Percentiles rank a stretch among this genome's conserved stretches.
These are phyloP conservation scores for Sinotaia quadrata DNA, from an alignment of 2,888 invertebrate genomes.

Conservation along the genomic window DNA sequence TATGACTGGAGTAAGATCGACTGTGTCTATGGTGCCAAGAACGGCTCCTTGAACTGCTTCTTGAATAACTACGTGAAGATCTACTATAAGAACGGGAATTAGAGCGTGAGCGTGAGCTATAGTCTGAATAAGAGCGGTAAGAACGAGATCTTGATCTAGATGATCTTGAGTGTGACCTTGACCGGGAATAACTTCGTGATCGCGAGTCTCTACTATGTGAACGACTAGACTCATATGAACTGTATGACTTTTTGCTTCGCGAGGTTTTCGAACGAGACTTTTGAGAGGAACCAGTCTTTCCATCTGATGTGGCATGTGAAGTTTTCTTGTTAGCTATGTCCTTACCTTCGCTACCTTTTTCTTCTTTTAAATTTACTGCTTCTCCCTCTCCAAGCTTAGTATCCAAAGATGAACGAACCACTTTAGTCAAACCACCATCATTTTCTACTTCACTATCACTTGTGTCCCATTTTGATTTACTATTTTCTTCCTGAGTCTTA, in stretches of 20 bases:
- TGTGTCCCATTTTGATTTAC: constrained; percentile 66
- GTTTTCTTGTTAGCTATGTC: constrained; percentile 3
- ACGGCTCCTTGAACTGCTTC: constrained; percentile 49
- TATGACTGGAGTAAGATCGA: constrained; percentile 50
- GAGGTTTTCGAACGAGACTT: constrained; percentile 21
- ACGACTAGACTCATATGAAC: constrained; percentile 45
- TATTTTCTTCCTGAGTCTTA: constrained; percentile 48
- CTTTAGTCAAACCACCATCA: constrained; percentile 24
- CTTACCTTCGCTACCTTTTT: constrained; percentile 35
- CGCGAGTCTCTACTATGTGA: constrained; percentile 49
- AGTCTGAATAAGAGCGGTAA: constrained; percentile 46
- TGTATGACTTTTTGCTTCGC: constrained; percentile 42
- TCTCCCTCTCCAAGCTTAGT: constrained; percentile 32
- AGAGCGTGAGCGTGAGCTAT: constrained; percentile 54
- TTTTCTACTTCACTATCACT: constrained; percentile 60
- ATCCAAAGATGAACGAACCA: constrained; percentile 19
- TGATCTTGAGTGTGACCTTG: constrained; percentile 42
- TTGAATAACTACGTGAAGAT: constrained; percentile 48
- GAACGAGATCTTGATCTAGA: constrained; percentile 42
- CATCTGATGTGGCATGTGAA: neutral
- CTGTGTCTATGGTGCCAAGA: constrained; percentile 39
- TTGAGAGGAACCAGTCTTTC: neutral
- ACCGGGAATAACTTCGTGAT: constrained; percentile 45
- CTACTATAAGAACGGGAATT: constrained; percentile 50
- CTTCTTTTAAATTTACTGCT: constrained; percentile 35